Conservation (phyloP, 2,888 invertebrate species). For the Ophion slaviceki region DNA sequence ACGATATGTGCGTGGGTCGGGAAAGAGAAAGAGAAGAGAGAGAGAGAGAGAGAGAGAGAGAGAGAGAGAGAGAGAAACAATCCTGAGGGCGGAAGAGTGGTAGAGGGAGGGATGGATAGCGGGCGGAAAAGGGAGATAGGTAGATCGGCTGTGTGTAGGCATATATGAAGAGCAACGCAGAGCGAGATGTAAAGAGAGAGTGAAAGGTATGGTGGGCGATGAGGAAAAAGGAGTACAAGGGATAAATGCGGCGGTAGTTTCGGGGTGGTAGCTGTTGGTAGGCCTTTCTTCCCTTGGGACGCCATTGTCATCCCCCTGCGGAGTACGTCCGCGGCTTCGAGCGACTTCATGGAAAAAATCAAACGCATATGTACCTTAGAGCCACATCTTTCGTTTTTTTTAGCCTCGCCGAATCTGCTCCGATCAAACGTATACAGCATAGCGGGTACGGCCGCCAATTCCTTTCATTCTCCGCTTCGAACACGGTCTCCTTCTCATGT, state of each 20-base stretch:
- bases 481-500: no score
- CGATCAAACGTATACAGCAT: constrained; percentile 32
- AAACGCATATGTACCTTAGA: constrained; percentile 78
- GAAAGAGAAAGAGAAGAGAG: constrained; percentile 55
- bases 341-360: constrained; percentile 79
- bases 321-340: constrained; percentile 76
- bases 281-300: constrained; percentile 80
- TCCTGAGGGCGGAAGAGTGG: constrained; percentile 74
- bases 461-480: no score
- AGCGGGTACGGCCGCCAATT: no score
- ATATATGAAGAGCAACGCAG: not conserved
- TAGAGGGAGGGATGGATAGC: constrained; percentile 60
- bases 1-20: constrained; percentile 66
- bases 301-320: constrained; percentile 81
- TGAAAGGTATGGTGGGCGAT: constrained; percentile 50
- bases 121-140: constrained; percentile 11
- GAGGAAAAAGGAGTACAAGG: constrained; percentile 54
- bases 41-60: constrained; percentile 67
- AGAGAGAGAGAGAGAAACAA: constrained; percentile 76
- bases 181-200: constrained; percentile 43
- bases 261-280: constrained; percentile 74
- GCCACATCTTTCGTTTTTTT: constrained; percentile 66
- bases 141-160: constrained; percentile 10
- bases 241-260: constrained; percentile 66
- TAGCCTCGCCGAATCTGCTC: constrained; percentile 16